Evolutionary conservation across 2,888 invertebrate genomes (phyloP), one percentile per base, ranked within the genome.

Genomic region (Drosophila quinaria): DNA sequence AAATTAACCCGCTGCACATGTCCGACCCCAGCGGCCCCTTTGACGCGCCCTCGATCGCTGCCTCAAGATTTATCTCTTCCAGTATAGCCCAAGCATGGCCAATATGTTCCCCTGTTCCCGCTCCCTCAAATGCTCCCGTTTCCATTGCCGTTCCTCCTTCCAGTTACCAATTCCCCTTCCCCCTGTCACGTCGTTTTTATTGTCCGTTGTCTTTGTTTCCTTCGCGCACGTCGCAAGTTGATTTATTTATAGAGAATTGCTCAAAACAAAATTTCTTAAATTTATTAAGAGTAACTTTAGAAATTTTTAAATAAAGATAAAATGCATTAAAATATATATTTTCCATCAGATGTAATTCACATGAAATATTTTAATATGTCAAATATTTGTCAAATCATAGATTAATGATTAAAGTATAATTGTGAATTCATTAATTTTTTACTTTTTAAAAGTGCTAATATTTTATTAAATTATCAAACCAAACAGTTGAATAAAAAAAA

Each of bases 1-100:
- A 91, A 91, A 91, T 91, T 91, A 91, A 91, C 90, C 91, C 91
- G 80, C 81, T 85, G 89, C 85, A 81, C 87, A 83, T 77, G 82
- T 82, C 81, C 81, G 79, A 86, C 81, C 67, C 64, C 63, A 77
- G 81, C 85, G 90, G 90, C 81, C 90, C 74, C 74, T 89, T 90
- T 89, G 88, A 82, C 76, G 70, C 77, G 72, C 54, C 71, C 64
- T 78, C 78, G 80, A 77, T 77, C 83, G 74, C 80, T 77, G 87
- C 49, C 56, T 80, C 50, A 91, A 91, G 91, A 91, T 91, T 91
- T 91, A 91, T 91, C 83, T 90, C 76, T 77, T 85, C 71, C 74
- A 81, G 70, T 60, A 80, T 70, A 79, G 80, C 80, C 90, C 91
- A 90, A 85, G 91, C 90, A 88, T 88, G 78, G 71, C 81, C 81